These are phyloP conservation scores for Trissonchulus latispiculum DNA, from an alignment of 2,888 invertebrate species.

Conservation along the genomic window DNA sequence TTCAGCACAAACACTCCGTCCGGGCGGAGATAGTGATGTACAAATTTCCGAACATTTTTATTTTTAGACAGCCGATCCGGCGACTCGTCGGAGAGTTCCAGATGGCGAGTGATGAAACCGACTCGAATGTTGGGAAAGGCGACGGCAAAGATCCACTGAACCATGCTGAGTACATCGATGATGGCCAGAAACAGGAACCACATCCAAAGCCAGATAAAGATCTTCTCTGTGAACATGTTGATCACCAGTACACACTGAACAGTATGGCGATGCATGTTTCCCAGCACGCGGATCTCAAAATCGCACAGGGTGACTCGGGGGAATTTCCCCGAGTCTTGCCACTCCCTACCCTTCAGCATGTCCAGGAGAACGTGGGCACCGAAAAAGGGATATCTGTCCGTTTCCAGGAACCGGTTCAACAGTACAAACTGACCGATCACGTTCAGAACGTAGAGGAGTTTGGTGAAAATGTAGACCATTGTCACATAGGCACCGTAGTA, in stretches of 20 bases:
- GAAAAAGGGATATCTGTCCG: slow-evolving; percentile 42
- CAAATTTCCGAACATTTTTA: slow-evolving; percentile 31
- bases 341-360: slow-evolving; percentile 42
- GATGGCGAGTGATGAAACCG: slow-evolving; percentile 30
- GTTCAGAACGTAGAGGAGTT: slow-evolving; percentile 46
- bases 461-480: slow-evolving; percentile 41
- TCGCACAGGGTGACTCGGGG: slow-evolving; percentile 46
- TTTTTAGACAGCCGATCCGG: too few relatives aligned
- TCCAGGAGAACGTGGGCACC: slow-evolving; percentile 49
- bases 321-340: too few relatives aligned
- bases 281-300: slow-evolving; percentile 42
- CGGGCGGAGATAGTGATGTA: slow-evolving; percentile 38
- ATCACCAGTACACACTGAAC: slow-evolving; percentile 39
- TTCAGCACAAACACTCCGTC: slow-evolving; percentile 38
- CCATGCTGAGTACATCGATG: slow-evolving; percentile 36
- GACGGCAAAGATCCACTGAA: slow-evolving; percentile 39
- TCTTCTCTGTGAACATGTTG: slow-evolving; percentile 43
- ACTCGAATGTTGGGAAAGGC: slow-evolving; percentile 16
- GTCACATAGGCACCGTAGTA: slow-evolving; percentile 49
- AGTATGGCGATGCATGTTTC: too few relatives aligned
- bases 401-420: slow-evolving; percentile 49
- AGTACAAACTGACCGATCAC: slow-evolving; percentile 48
- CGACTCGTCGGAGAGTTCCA: slow-evolving; percentile 28
- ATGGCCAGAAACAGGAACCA: slow-evolving; percentile 42
- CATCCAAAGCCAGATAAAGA: slow-evolving; percentile 44